These are phyloP conservation scores for Toxonevra muliebris DNA, from an alignment of 2,888 invertebrate genomes.

Conservation along the genomic window DNA sequence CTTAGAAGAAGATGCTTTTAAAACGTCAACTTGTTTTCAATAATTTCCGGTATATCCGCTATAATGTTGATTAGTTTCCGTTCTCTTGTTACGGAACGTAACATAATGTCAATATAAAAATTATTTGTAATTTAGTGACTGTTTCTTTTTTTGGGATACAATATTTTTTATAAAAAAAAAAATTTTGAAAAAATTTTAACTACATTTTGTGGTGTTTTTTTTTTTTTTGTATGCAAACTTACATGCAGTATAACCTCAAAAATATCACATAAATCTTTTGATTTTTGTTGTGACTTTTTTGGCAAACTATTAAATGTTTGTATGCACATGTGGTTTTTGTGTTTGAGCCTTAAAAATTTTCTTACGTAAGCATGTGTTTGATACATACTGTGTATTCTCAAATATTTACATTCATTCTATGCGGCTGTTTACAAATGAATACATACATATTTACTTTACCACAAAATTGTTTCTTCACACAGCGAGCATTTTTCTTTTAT, in stretches of 20 bases:
- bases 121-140: too few species aligned
- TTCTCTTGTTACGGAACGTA: not conserved
- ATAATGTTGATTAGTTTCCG: slow-evolving; percentile 5
- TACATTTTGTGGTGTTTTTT: too few species aligned
- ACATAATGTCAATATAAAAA: too few species aligned
- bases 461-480: not conserved
- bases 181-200: too few species aligned
- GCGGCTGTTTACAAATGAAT: not conserved
- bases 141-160: too few species aligned
- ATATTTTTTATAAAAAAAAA: too few species aligned
- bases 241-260: too few species aligned
- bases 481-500: not conserved
- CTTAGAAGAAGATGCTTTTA: not conserved
- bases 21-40: slow-evolving; percentile 1
- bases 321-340: not conserved
- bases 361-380: not conserved
- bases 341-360: not conserved
- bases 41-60: not conserved
- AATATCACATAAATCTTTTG: not conserved
- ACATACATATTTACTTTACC: not conserved
- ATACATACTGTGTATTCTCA: not conserved
- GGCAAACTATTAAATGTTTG: not conserved
- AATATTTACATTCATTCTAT: not conserved
- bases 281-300: not conserved
- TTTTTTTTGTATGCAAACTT: too few species aligned